These are phyloP conservation scores for Pomacea canaliculata DNA, from an alignment of 2,888 invertebrate genomes.

Conservation along the genomic window DNA sequence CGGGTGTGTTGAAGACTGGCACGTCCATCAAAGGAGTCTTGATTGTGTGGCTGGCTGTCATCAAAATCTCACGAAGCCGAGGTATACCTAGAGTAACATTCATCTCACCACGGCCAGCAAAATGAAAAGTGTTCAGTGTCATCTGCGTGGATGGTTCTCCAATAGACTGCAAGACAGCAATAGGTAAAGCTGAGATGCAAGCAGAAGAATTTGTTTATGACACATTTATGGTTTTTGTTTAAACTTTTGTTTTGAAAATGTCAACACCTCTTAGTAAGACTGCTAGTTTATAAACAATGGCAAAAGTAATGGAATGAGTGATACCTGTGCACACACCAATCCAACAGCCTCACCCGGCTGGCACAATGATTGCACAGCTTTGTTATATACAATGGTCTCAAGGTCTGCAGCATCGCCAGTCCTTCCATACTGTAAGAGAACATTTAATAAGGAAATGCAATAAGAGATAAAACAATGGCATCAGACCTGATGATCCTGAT, in stretches of 20 bases:
- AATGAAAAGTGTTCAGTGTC: constrained; percentile 99
- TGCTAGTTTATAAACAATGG: too few relatives aligned
- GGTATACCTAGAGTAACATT: constrained; percentile 99
- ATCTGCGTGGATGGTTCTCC: constrained; percentile 99
- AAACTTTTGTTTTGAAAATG: too few relatives aligned
- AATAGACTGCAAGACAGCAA: constrained; percentile 77
- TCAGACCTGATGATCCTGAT: too few relatives aligned
- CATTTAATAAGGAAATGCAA: not conserved
- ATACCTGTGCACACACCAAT: constrained; percentile 89
- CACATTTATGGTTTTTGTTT: too few relatives aligned
- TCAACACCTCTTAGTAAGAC: too few relatives aligned
- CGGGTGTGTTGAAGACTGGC: constrained; percentile 77
- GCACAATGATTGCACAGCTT: constrained; percentile 82
- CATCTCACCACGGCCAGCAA: constrained; percentile 99
- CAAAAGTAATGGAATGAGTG: too few relatives aligned
- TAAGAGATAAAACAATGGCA: not conserved
- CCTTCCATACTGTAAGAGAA: constrained; percentile 2
- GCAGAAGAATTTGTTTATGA: too few relatives aligned
- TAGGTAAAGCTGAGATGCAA: too few relatives aligned
- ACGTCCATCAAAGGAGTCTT: constrained; percentile 97
- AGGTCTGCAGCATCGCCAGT: not conserved
- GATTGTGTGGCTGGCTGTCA: constrained; percentile 91
- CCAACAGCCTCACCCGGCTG: constrained; percentile 97
- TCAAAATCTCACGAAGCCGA: constrained; percentile 93
- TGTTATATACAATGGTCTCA: constrained; percentile 75